Base-by-base conservation (phyloP, 2,113 vertebrate species). In the Zootoca vivipara region DNA sequence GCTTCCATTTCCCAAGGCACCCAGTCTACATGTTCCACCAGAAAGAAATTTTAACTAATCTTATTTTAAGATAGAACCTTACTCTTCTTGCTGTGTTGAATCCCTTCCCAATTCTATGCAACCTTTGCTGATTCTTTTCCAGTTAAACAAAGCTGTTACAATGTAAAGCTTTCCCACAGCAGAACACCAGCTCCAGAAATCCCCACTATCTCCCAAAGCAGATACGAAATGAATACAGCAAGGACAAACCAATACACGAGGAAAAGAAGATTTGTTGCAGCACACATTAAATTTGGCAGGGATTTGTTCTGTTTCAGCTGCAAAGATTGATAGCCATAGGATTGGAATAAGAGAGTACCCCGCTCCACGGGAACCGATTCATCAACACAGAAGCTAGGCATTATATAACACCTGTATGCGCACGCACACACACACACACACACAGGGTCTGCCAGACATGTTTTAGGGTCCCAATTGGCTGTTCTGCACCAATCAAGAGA, bases 161-260 rank as follows among this genome's bases (percentile, higher is more conserved):
- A 35, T 70, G 78, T 78, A 0, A 52, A 56, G 81, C 5, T 58
- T 77, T 5, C 28, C 75, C 52, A 12, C 82, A 69, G 35, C 83
- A 83, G 72, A 92, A 82, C 7, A 20, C 40, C 88, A 38, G 1
- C 1, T 0, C 6, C 13, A 70, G 26, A 90, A 92, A 91, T 65
- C n/a, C n/a, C 1, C 4, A 73, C 20, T 78, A 30, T 15, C 40
- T 81, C 80, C 67, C 75, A 58, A 56, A n/a, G n/a, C 46, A 40
- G 87, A 28, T 35, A 62, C 28, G 52, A 74, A 74, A 85, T 15
- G 78, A 88, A 92, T 1, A 40, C 15, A 62, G 28, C 2, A 77
- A 5, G 65, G 85, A 89, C 89, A 78, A 78, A 78, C 26, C 26
- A 78, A 26, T 30, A 52, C 2, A 33, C 86, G 83, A 78, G 89